Evolutionary conservation across 2,888 invertebrate species (phyloP).

Genomic region (Teleiodes luculella): DNA sequence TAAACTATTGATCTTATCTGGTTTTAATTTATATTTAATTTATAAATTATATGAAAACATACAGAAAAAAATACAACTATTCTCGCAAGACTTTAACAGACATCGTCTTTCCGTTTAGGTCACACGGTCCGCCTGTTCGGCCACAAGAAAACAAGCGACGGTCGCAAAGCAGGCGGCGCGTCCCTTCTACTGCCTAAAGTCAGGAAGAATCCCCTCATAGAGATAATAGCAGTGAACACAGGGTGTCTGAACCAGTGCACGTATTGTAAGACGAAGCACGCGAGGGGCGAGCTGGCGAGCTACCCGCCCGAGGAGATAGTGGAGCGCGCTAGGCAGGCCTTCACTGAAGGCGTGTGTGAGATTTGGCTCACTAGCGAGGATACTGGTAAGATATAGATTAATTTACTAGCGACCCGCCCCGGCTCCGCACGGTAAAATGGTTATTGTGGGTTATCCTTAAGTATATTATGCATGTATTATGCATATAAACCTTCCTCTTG

Average conservation of each 20-base stretch:
- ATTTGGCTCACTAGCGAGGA: conserved; percentile 99
- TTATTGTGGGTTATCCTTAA: no score
- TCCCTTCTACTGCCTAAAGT: conserved; percentile 94
- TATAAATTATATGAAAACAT: no score
- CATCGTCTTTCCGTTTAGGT: conserved; percentile 52
- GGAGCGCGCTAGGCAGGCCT: conserved; percentile 90
- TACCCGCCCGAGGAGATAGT: conserved; percentile 94
- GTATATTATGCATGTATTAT: no score
- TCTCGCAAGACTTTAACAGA: no score
- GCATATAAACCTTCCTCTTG: no score
- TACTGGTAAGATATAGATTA: conserved; percentile 80
- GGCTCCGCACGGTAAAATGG: no score
- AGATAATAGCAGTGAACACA: conserved; percentile 97
- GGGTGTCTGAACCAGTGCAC: conserved; percentile 99
- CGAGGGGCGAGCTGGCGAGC: conserved; percentile 96
- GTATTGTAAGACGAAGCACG: conserved; percentile 99
- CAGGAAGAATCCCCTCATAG: conserved; percentile 95
- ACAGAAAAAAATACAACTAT: no score
- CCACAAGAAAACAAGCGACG: conserved; percentile 88
- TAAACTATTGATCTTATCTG: no score
- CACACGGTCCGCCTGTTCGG: conserved; percentile 86
- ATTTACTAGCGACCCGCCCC: background rate
- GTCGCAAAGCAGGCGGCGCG: conserved; percentile 91
- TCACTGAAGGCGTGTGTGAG: conserved; percentile 94
- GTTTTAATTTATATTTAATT: no score